A percentile compares a stretch with the other conserved stretches of the same genome.
phyloP scores from a whole-genome alignment of 2,797 vertebrate genomes.

The Sciurus vulgaris region DNA sequence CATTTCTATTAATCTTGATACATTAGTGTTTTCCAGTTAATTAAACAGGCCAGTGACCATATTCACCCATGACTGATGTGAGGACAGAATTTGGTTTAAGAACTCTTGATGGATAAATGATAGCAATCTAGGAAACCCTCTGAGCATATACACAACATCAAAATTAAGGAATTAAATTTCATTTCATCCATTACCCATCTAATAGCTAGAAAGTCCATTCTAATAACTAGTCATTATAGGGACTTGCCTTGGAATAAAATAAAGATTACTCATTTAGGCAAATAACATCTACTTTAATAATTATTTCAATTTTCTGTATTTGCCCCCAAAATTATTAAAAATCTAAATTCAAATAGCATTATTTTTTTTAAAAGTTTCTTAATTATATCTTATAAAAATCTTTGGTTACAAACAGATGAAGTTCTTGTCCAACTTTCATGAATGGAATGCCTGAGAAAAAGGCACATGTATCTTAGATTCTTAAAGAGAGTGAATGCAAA shows the following conservation, averaged over 20 bases:
- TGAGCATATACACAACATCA: not conserved
- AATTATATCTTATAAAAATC: conserved; percentile 14
- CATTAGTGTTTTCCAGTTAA: conserved; percentile 54
- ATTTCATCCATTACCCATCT: not conserved
- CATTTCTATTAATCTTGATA: conserved; percentile 51
- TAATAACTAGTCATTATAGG: conserved; percentile 14
- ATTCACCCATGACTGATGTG: not conserved
- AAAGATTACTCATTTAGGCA: not conserved
- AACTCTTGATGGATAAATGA: conserved; percentile 17
- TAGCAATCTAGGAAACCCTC: conserved; percentile 15
- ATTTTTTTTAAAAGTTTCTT: not conserved
- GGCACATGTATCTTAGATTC: not conserved
- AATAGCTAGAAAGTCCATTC: conserved; percentile 1
- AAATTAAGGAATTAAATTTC: not conserved
- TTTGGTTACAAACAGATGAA: not conserved
- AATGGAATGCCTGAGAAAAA: not conserved
- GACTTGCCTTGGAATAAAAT: not conserved
- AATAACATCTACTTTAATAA: not conserved
- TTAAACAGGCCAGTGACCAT: conserved; percentile 18
- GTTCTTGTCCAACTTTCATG: not conserved
- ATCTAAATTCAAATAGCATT: not conserved
- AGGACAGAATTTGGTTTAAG: not conserved
- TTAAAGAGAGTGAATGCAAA: not conserved
- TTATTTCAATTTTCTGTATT: not conserved
- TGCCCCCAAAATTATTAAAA: not conserved